Conservation (phyloP, 2,113 vertebrate species). For the Centrocercus urophasianus region DNA sequence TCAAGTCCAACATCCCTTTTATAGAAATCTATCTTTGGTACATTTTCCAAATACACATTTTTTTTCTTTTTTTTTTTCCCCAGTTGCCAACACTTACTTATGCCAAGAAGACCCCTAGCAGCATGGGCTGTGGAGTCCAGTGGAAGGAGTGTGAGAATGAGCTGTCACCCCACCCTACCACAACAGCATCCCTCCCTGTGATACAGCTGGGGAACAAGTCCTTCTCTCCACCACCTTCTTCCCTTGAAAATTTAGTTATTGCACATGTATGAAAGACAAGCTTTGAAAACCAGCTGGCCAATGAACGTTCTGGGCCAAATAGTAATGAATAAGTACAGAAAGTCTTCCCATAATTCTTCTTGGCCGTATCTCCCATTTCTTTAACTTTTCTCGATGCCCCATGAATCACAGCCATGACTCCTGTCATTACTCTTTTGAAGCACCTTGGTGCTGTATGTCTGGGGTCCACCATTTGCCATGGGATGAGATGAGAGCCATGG, state of each 20-base stretch:
- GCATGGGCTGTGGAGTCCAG: background rate
- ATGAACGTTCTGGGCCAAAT: background rate
- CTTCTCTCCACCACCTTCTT: accelerated
- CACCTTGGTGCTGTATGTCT: background rate
- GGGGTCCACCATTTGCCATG: background rate
- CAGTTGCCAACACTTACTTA: background rate
- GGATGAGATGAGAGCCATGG: background rate
- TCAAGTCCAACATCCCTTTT: background rate
- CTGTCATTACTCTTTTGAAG: background rate
- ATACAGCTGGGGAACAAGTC: background rate
- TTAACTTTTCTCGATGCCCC: background rate
- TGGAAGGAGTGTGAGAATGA: background rate
- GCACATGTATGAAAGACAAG: background rate
- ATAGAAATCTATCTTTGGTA: background rate
- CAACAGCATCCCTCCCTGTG: accelerated
- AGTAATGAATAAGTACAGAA: background rate
- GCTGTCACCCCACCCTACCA: background rate
- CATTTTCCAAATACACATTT: background rate
- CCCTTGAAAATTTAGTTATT: background rate
- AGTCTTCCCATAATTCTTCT: background rate
- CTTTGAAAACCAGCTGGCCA: background rate
- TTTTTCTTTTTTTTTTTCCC: background rate
- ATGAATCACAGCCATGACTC: background rate
- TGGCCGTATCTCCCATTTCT: background rate
- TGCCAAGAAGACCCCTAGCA: accelerated